Percentiles rank a stretch among this genome's conserved stretches.
These are phyloP conservation scores for Cyanoliseus patagonus DNA, from an alignment of 2,113 vertebrate genomes.

Conservation along the genomic window DNA sequence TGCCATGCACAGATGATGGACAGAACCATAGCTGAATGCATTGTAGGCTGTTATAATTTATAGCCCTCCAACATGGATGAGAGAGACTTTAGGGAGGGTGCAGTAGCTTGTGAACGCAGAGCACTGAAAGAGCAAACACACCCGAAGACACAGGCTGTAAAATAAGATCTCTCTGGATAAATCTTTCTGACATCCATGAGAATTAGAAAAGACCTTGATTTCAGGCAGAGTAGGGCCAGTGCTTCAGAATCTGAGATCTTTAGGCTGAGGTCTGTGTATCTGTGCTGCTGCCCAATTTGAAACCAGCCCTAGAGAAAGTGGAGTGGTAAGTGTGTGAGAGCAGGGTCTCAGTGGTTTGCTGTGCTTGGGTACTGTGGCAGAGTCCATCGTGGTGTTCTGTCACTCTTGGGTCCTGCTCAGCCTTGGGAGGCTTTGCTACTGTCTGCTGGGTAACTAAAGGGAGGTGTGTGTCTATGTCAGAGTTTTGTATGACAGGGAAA, in stretches of 20 bases:
- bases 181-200: constrained; percentile 8
- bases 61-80: not conserved
- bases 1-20: not conserved
- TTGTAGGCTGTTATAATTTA: not conserved
- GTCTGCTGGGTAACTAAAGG: accelerated
- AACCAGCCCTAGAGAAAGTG: not conserved
- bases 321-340: not conserved
- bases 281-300: not conserved
- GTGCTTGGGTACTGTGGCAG: not conserved
- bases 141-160: not conserved
- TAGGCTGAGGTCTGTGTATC: not conserved
- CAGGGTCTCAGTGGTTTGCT: not conserved
- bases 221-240: not conserved
- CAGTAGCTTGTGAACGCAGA: not conserved
- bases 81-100: not conserved
- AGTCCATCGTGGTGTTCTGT: not conserved
- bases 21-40: not conserved
- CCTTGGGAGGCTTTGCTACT: not conserved
- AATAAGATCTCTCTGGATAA: not conserved
- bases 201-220: not conserved
- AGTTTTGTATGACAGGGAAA: not conserved
- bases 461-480: not conserved
- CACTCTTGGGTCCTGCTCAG: not conserved
- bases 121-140: not conserved
- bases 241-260: not conserved